These are phyloP conservation scores for Eurois occulta DNA, from an alignment of 2,888 invertebrate species.

Conservation along the genomic window DNA sequence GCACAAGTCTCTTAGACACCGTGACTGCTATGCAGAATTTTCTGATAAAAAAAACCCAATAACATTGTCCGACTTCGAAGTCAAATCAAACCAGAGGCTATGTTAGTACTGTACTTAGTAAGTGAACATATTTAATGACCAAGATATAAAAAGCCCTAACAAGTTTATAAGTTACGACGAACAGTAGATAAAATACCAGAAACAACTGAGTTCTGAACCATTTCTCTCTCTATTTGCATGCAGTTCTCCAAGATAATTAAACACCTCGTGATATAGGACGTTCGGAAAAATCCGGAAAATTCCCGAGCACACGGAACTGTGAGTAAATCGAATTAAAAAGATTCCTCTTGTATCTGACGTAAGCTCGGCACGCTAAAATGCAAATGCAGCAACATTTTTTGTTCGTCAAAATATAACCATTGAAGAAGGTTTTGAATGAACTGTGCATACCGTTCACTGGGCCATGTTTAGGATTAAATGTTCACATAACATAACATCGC, in stretches of 20 bases:
- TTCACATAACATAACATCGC: neutral
- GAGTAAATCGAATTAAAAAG: constrained; percentile 53
- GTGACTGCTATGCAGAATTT: too few species aligned
- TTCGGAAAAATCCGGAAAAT: constrained; percentile 36
- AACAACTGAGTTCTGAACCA: neutral
- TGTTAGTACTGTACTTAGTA: neutral
- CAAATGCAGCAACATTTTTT: constrained; percentile 36
- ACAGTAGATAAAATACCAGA: neutral
- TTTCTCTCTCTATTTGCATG: neutral
- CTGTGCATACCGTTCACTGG: neutral
- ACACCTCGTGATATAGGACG: constrained; percentile 13
- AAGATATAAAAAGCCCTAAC: neutral
- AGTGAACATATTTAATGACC: neutral
- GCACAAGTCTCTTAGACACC: too few species aligned
- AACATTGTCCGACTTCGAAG: too few species aligned
- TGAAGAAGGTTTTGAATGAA: neutral
- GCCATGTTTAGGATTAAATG: neutral
- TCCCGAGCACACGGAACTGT: constrained; percentile 7
- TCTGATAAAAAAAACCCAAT: too few species aligned
- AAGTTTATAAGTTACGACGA: neutral
- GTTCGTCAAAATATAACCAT: neutral
- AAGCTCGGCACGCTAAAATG: constrained; percentile 23
- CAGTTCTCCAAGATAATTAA: constrained; percentile 13
- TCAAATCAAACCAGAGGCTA: neutral
- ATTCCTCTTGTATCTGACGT: constrained; percentile 34